phyloP scores from a whole-genome alignment of 2,888 invertebrate genomes.

The Oscheius sp. region DNA sequence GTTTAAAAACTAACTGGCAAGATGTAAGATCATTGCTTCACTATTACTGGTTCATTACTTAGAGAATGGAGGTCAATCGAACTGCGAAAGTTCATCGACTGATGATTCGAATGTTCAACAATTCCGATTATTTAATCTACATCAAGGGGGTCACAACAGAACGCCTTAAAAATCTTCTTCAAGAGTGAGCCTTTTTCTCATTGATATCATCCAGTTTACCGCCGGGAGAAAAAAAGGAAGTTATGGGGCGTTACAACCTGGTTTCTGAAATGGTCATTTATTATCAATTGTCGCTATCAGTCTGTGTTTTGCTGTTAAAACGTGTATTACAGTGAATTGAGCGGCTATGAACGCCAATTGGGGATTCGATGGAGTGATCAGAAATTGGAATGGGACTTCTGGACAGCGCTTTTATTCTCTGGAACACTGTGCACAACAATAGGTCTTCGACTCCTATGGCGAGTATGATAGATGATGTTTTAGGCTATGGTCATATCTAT shows the following conservation, averaged over 20 bases:
- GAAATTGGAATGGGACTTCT: constrained; percentile 61
- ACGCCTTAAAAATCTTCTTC: constrained; percentile 35
- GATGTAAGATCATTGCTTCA: not conserved
- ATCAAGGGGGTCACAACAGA: constrained; percentile 52
- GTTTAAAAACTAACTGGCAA: constrained; percentile 42
- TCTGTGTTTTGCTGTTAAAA: not conserved
- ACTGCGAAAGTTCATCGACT: constrained; percentile 39
- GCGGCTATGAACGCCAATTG: constrained; percentile 44
- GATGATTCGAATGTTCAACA: constrained; percentile 58
- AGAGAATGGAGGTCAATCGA: constrained; percentile 50
- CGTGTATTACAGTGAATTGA: constrained; percentile 35
- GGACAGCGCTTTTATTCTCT: constrained; percentile 57
- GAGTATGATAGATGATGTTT: not conserved
- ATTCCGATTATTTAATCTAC: constrained; percentile 52
- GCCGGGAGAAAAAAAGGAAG: constrained; percentile 6
- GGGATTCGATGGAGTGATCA: constrained; percentile 59
- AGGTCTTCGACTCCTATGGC: constrained; percentile 11
- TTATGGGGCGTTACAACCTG: not conserved
- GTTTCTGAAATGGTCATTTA: not conserved
- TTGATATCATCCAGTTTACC: not conserved
- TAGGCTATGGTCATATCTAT: constrained; percentile 61
- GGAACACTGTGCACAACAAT: constrained; percentile 52
- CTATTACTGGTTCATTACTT: not conserved
- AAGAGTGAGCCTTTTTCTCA: constrained; percentile 34
- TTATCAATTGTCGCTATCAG: not conserved